Percentiles rank a stretch among this genome's conserved stretches.
phyloP scores from a whole-genome alignment of 2,113 vertebrate species.

The Odontophorus gujanensis region DNA sequence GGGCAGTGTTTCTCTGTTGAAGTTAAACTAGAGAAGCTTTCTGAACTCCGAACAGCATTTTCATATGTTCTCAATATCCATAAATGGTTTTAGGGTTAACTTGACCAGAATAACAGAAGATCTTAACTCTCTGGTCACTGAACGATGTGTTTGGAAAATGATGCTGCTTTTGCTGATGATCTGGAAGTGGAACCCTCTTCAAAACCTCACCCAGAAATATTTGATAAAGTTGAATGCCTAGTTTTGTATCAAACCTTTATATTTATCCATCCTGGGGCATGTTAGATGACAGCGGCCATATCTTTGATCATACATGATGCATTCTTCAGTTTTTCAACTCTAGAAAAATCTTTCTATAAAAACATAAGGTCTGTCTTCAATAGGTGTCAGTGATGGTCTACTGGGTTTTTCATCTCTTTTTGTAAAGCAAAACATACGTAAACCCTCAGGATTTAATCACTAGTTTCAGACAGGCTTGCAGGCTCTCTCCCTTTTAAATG shows the following conservation, averaged over 20 bases:
- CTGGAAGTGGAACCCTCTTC: background rate
- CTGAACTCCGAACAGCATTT: background rate
- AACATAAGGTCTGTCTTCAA: background rate
- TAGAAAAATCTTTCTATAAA: background rate
- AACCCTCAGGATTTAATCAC: background rate
- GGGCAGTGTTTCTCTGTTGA: background rate
- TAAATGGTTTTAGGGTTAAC: background rate
- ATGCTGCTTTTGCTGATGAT: background rate
- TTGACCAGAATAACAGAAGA: background rate
- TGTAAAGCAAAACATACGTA: background rate
- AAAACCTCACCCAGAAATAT: background rate
- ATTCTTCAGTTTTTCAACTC: background rate
- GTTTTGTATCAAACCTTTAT: background rate
- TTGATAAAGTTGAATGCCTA: background rate
- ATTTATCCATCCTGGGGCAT: background rate
- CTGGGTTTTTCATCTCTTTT: background rate
- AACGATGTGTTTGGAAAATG: background rate
- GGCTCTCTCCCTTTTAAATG: background rate
- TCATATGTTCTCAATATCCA: background rate
- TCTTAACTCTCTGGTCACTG: background rate
- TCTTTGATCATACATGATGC: background rate
- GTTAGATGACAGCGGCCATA: background rate
- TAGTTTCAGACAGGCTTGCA: background rate
- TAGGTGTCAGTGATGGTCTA: background rate
- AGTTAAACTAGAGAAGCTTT: background rate